These are phyloP conservation scores for Dione juno DNA, from an alignment of 2,888 invertebrate species.

Conservation along the genomic window DNA sequence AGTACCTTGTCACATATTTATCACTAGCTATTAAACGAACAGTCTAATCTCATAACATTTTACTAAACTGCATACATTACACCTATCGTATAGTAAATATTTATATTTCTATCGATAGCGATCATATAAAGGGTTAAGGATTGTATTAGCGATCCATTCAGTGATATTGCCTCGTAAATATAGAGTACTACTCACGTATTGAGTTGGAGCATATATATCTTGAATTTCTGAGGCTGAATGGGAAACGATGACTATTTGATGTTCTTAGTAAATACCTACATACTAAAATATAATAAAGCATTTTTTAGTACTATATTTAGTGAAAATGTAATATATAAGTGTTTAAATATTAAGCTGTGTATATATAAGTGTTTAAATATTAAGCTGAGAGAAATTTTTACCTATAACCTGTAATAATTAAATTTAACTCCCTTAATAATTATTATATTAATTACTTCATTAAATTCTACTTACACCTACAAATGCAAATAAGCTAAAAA, in stretches of 20 bases:
- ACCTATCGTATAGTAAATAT: background rate
- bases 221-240: constrained; percentile 33
- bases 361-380: too few relatives aligned
- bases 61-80: background rate
- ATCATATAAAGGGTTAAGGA: constrained; percentile 12
- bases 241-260: constrained; percentile 28
- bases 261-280: background rate
- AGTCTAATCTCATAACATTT: background rate
- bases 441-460: too few relatives aligned
- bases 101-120: background rate
- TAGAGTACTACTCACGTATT: constrained; percentile 33
- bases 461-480: too few relatives aligned
- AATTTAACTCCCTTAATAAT: too few relatives aligned
- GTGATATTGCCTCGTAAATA: constrained; percentile 38
- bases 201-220: constrained; percentile 25
- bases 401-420: too few relatives aligned
- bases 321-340: too few relatives aligned
- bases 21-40: background rate
- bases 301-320: too few relatives aligned
- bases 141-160: constrained; percentile 18
- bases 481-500: too few relatives aligned
- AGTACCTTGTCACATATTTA: too few relatives aligned
- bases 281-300: too few relatives aligned
- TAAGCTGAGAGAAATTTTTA: too few relatives aligned
- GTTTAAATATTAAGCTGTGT: too few relatives aligned